These are phyloP conservation scores for Spondyliosoma cantharus DNA, from an alignment of 2,797 vertebrate species.

Conservation along the genomic window DNA sequence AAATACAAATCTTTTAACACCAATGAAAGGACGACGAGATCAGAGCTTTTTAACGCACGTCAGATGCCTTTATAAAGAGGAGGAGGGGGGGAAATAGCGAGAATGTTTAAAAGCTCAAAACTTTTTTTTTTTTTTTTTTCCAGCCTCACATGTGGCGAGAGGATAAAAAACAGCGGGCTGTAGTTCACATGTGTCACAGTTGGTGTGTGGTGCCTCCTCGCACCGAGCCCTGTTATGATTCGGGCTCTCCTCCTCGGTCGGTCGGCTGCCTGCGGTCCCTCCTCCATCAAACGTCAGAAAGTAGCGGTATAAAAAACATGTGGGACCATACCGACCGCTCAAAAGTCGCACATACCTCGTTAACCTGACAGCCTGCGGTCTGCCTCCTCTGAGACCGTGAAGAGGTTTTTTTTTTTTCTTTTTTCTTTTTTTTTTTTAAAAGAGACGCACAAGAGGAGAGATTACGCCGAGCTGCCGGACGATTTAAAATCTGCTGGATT, in stretches of 20 bases:
- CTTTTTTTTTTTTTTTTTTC: not conserved
- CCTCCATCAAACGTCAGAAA: constrained; percentile 89
- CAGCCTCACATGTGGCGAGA: not conserved
- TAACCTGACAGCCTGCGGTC: constrained; percentile 64
- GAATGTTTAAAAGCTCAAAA: not conserved
- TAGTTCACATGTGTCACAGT: constrained; percentile 16
- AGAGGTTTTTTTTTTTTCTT: constrained; percentile 1
- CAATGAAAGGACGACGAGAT: not conserved
- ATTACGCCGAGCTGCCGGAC: constrained; percentile 34
- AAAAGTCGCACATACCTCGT: constrained; percentile 56
- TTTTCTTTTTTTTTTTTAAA: constrained; percentile 15
- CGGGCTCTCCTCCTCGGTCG: constrained; percentile 49
- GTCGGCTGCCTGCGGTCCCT: constrained; percentile 75
- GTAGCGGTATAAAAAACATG: constrained; percentile 86
- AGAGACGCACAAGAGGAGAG: constrained; percentile 56
- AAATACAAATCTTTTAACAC: no score
- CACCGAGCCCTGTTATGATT: constrained; percentile 36
- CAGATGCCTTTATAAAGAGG: not conserved
- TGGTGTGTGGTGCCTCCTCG: constrained; percentile 36
- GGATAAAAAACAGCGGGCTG: not conserved
- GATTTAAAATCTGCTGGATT: constrained; percentile 26
- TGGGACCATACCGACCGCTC: constrained; percentile 68
- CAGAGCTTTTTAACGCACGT: not conserved
- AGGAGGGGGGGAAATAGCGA: rapidly evolving
- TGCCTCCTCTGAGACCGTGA: constrained; percentile 45